These are phyloP conservation scores for Platyscapa corneri DNA, from an alignment of 1,140 invertebrate genomes.

Conservation along the genomic window DNA sequence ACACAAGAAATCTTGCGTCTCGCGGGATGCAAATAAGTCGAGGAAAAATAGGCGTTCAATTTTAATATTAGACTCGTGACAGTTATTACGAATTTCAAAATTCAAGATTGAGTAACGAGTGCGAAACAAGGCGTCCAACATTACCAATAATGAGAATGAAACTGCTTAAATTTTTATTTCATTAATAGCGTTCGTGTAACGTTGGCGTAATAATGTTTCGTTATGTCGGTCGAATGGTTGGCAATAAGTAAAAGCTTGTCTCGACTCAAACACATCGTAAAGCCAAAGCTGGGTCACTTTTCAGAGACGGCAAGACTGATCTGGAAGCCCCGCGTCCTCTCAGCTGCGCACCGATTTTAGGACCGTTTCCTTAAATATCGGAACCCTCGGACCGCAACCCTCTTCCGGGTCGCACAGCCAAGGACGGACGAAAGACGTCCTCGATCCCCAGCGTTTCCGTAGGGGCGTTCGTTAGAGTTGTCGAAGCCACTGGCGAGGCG, in stretches of 20 bases:
- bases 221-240: too few species aligned
- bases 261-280: too few species aligned
- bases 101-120: background rate
- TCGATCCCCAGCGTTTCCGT: too few species aligned
- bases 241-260: too few species aligned
- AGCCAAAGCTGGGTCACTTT: too few species aligned
- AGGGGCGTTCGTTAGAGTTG: too few species aligned
- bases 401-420: background rate
- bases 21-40: background rate
- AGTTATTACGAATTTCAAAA: background rate
- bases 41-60: background rate
- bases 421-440: background rate
- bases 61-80: background rate
- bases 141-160: background rate
- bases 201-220: background rate
- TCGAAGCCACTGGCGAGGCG: background rate
- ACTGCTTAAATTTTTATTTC: too few species aligned
- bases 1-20: background rate
- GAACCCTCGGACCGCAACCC: background rate
- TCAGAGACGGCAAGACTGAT: too few species aligned
- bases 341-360: background rate
- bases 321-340: too few species aligned
- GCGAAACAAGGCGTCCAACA: background rate
- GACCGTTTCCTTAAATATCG: background rate
- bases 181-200: background rate